Percentiles rank a stretch among this genome's conserved stretches.
Evolutionary conservation across 2,113 vertebrate genomes (phyloP).

Genomic region (Oncorhynchus mykiss): DNA sequence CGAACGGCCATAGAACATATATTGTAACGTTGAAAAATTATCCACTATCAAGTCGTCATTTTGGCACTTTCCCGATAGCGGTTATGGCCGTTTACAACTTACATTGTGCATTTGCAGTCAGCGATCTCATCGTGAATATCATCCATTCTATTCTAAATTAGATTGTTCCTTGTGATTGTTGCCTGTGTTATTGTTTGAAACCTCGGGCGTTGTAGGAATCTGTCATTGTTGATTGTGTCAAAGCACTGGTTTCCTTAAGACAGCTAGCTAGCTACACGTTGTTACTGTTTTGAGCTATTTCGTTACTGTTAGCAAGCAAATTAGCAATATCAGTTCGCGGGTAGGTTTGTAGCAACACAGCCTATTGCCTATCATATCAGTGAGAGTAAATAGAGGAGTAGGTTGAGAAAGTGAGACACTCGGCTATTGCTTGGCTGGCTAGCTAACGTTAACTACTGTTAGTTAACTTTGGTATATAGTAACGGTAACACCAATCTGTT

Average conservation of each 20-base stretch:
- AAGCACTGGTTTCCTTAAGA: slow-evolving; percentile 22
- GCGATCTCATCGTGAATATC: slow-evolving; percentile 54
- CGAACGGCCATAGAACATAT: slow-evolving; percentile 36
- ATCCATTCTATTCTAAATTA: slow-evolving; percentile 45
- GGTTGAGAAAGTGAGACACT: slow-evolving; percentile 12
- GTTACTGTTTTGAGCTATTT: slow-evolving; percentile 61
- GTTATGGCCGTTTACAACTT: slow-evolving; percentile 58
- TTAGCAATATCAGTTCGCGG: slow-evolving; percentile 46
- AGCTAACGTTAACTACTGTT: slow-evolving; percentile 64
- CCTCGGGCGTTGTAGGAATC: slow-evolving; percentile 3
- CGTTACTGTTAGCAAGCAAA: slow-evolving; percentile 30
- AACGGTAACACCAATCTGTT: slow-evolving; percentile 29
- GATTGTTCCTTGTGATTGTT: slow-evolving; percentile 28
- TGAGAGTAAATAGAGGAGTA: slow-evolving; percentile 33
- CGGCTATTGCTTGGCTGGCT: slow-evolving; percentile 13
- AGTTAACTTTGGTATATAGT: slow-evolving; percentile 26
- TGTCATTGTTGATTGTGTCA: slow-evolving; percentile 7
- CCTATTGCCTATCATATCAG: slow-evolving; percentile 1
- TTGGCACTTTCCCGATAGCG: slow-evolving; percentile 58
- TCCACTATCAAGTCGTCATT: slow-evolving; percentile 40
- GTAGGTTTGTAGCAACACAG: slow-evolving; percentile 50
- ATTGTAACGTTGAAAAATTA: slow-evolving; percentile 38
- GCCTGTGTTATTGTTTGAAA: slow-evolving; percentile 33
- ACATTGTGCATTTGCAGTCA: slow-evolving; percentile 74
- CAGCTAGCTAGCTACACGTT: slow-evolving; percentile 25